Base-by-base conservation (phyloP, 2,113 vertebrate genomes). In the Oceanites oceanicus region DNA sequence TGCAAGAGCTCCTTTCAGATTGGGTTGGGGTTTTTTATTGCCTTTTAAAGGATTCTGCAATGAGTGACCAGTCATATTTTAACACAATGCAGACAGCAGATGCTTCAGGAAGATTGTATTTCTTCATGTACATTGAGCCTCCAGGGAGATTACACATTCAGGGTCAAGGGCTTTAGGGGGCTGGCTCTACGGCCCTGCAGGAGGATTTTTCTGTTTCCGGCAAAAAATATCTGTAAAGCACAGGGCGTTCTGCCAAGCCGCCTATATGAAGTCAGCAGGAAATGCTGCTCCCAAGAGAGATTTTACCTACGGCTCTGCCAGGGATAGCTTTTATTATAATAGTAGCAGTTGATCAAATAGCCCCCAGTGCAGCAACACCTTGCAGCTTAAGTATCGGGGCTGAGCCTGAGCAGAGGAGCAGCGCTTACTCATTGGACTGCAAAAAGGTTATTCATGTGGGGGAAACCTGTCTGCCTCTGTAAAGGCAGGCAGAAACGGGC, bases 31-130 rank as follows among this genome's bases (percentile, higher is more conserved):
- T 18, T 45, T 93, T 94, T 94, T 70, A 73, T 62, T 93, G 72
- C 63, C 45, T 49, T 40, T 38, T 74, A 80, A 65, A 89, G 21
- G 67, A 67, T 68, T 93, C 78, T 77, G 68, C 63, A 89, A 0
- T 12, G 78, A 90, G 36, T 32, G 66, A 94, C 30, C 68, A 32
- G 73, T 86, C 58, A 71, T 77, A 90, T 90, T 95, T 96, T 91
- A 96, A 86, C 77, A 58, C 63, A 63, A 70, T 4, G 34, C 86
- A 90, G 92, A 86, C 70, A 80, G 65, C 94, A 96, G 93, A 90
- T 92, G 83, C 72, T 93, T 88, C 91, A 65, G 81, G 88, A 91
- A 94, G 85, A 96, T 93, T 96, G 52, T 89, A 86, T 77, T 96
- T 96, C 92, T 95, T 95, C 67, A 15, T 73, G 79, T 70, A 81